Evolutionary conservation across 2,797 vertebrate genomes (phyloP), one percentile per base, ranked within the genome.

Genomic region (Pseudopleuronectes americanus): DNA sequence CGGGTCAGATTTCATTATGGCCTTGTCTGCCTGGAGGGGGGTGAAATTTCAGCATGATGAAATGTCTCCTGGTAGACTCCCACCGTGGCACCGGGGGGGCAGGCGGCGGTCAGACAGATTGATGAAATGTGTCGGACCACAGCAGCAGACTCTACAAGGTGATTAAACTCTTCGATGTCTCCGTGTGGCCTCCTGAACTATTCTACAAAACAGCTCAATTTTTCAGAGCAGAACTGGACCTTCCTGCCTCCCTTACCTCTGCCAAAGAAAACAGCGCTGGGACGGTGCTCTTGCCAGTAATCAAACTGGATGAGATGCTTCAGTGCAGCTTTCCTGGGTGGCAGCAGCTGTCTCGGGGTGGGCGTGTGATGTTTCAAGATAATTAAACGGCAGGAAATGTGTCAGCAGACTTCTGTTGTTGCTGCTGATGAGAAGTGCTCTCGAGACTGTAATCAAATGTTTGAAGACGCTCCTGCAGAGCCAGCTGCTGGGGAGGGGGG

Each of bases 361-460:
- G 66, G 45, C 14, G 51, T 52, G 60, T 33, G 64, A 57, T 38
- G 62, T 56, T 72, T 76, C 7, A 33, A 71, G 56, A 77, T 74
- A 36, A 62, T 80, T 79, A 70, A 82, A 75, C 8, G 16, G 4
- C 31, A 59, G 55, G 51, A 72, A 66, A 71, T 7, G 63, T 68
- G 74, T 84, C 75, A 5, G 66, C 60, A 26, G 72, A 23, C 63
- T 23, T 21, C 48, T 28, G 17, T 8, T 8, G 73, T 6, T 8
- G 77, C 69, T 16, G 71, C 45, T 70, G 82, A 76, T 58, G 74
- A 79, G 76, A 43, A 63, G 28, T 8, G 76, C 81, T 65, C 58
- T 38, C 4, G 10, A 68, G 71, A 75, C 13, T 47, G 58, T 74
- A 43, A 85, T 75, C 71, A 63, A 55, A 81, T 59, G 64, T 81